Evolutionary conservation across 2,888 invertebrate genomes (phyloP).

Genomic region (Orthosia gracilis): DNA sequence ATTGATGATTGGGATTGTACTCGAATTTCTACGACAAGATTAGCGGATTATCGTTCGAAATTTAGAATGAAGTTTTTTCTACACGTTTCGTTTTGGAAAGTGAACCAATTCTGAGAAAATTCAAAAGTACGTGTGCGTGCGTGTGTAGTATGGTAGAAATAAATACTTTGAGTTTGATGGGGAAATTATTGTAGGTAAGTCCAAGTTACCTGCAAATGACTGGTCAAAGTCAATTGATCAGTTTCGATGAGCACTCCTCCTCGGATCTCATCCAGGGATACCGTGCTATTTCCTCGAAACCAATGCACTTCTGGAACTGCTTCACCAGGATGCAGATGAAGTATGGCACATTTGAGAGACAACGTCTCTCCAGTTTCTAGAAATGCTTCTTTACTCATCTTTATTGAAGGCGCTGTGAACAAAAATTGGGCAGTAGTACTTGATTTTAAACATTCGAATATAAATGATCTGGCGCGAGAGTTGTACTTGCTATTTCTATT

Average conservation of each 20-base stretch:
- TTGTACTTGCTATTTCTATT: too few species aligned
- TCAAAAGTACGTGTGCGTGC: too few species aligned
- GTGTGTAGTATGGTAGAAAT: too few species aligned
- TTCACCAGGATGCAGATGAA: constrained; percentile 81
- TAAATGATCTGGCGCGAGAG: background rate
- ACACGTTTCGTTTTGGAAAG: background rate
- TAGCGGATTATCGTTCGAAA: too few species aligned
- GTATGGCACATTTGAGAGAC: constrained; percentile 84
- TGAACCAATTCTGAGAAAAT: background rate
- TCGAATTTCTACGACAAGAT: background rate
- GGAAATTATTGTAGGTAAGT: background rate
- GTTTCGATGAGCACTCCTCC: constrained; percentile 90
- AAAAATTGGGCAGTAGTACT: constrained; percentile 23
- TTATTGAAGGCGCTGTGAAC: constrained; percentile 84
- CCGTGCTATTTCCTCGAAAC: constrained; percentile 81
- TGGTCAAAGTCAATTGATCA: constrained; percentile 83
- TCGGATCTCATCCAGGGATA: constrained; percentile 82
- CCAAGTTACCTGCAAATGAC: constrained; percentile 83
- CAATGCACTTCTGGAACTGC: constrained; percentile 80
- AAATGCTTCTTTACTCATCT: constrained; percentile 86
- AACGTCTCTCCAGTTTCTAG: constrained; percentile 86
- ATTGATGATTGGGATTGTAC: background rate
- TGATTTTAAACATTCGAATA: background rate
- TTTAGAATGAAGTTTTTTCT: too few species aligned
- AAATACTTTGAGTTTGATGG: too few species aligned